Evolutionary conservation across 2,113 vertebrate species (phyloP).

Genomic region (Vulpes vulpes): DNA sequence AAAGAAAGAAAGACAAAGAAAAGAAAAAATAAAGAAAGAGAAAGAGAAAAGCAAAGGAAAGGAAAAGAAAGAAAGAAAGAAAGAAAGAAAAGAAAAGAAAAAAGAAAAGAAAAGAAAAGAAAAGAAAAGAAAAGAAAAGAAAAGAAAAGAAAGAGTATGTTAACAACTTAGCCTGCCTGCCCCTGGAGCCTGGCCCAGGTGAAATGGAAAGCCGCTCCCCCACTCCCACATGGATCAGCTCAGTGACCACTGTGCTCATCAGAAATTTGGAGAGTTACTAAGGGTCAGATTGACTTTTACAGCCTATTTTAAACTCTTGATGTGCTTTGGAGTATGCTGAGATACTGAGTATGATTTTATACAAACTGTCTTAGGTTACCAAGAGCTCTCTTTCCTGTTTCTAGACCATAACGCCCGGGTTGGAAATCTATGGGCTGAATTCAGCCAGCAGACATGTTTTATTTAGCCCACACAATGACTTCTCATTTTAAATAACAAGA

Average conservation of each 20-base stretch:
- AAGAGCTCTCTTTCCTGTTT: constrained; percentile 1
- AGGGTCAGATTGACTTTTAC: neutral
- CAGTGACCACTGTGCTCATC: neutral
- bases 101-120: too few relatives aligned
- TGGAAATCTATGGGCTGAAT: neutral
- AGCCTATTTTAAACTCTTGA: neutral
- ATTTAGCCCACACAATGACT: neutral
- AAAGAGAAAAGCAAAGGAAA: too few relatives aligned
- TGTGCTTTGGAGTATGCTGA: neutral
- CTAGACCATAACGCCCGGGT: neutral
- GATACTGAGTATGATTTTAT: neutral
- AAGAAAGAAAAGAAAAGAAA: too few relatives aligned
- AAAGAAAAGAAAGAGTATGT: neutral
- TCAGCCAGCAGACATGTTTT: neutral
- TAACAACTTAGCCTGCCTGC: neutral
- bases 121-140: too few relatives aligned
- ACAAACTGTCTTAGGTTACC: neutral
- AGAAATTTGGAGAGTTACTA: neutral
- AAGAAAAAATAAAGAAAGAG: too few relatives aligned
- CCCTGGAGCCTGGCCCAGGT: neutral
- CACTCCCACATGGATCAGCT: neutral
- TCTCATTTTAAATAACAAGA: constrained; percentile 44
- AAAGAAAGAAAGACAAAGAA: too few relatives aligned
- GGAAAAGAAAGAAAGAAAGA: too few relatives aligned
- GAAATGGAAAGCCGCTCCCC: neutral